phyloP scores from a whole-genome alignment of 2,888 invertebrate genomes.

The Parnassius orleans region DNA sequence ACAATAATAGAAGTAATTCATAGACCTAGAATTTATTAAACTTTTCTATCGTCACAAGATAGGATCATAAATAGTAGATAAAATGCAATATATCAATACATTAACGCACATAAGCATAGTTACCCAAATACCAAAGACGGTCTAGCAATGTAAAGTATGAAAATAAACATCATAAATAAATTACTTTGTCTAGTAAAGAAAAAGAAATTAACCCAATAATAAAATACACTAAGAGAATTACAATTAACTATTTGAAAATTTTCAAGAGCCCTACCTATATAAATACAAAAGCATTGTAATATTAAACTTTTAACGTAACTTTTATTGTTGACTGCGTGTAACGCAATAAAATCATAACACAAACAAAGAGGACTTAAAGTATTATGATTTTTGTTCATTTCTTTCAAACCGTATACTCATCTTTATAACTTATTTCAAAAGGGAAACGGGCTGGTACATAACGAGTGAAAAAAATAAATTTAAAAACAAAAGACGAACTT shows the following conservation, averaged over 20 bases:
- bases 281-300: slow-evolving; percentile 35
- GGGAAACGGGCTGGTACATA: slow-evolving; percentile 17
- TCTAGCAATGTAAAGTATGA: too few species aligned
- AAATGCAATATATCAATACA: too few species aligned
- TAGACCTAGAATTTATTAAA: too few species aligned
- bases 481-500: slow-evolving; percentile 25
- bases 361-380: slow-evolving; percentile 12
- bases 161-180: not conserved
- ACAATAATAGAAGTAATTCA: too few species aligned
- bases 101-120: too few species aligned
- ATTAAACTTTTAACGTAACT: slow-evolving; percentile 34
- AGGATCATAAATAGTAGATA: too few species aligned
- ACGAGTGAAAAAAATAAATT: slow-evolving; percentile 24
- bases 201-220: slow-evolving; percentile 3
- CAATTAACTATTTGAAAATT: slow-evolving; percentile 7
- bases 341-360: slow-evolving; percentile 9
- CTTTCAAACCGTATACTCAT: slow-evolving; percentile 10
- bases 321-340: slow-evolving; percentile 10
- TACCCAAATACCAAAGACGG: too few species aligned
- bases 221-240: slow-evolving; percentile 7
- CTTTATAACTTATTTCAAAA: slow-evolving; percentile 24
- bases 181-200: not conserved
- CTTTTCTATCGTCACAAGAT: too few species aligned
- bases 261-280: slow-evolving; percentile 9
- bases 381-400: slow-evolving; percentile 19